phyloP scores from a whole-genome alignment of 1,140 invertebrate genomes.

The Acyrthosiphon pisum region DNA sequence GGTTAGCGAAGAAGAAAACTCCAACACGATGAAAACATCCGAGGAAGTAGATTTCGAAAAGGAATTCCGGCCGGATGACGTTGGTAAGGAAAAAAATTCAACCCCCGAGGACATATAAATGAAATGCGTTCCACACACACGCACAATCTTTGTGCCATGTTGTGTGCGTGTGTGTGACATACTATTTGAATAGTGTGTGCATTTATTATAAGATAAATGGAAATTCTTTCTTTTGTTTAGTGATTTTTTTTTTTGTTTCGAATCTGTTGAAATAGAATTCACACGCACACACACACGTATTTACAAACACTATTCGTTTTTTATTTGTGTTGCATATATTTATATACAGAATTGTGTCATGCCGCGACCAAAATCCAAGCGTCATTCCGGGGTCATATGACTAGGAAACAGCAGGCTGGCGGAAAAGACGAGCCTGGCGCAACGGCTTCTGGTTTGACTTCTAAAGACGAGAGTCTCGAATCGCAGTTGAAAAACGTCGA shows the following conservation, averaged over 20 bases:
- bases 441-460: conserved; percentile 58
- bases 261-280: neutral
- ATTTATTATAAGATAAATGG: conserved; percentile 13
- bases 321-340: neutral
- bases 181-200: neutral
- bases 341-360: conserved; percentile 77
- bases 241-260: neutral
- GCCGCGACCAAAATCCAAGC: conserved; percentile 93
- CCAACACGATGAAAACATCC: conserved; percentile 64
- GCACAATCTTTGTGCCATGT: neutral
- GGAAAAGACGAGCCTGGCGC: conserved; percentile 65
- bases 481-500: conserved; percentile 44
- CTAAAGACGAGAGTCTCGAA: neutral
- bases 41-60: conserved; percentile 73
- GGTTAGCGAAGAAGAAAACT: neutral
- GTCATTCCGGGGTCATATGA: conserved; percentile 89
- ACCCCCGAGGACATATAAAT: neutral
- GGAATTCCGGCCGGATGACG: conserved; percentile 78
- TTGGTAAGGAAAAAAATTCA: conserved; percentile 68
- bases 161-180: neutral
- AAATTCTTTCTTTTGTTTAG: conserved; percentile 23
- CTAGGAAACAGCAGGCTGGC: conserved; percentile 74
- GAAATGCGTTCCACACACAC: neutral
- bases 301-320: neutral
- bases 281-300: neutral